Base-by-base conservation (phyloP, 2,888 invertebrate genomes). In the Scrobipalpa atriplicella region DNA sequence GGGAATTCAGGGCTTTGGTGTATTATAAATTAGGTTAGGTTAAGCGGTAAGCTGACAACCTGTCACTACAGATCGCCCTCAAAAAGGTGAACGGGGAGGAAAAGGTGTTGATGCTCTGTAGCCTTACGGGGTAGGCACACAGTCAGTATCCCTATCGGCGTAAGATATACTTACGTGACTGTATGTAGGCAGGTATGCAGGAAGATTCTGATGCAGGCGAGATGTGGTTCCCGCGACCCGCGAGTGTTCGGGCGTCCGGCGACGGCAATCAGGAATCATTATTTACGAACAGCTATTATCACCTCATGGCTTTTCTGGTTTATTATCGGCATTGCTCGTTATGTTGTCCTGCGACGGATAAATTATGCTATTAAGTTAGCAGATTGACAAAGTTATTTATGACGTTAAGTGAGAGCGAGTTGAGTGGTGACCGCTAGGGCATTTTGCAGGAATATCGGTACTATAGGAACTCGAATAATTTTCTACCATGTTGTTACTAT, bases 361-460 rank as follows among this genome's bases (percentile, higher is more conserved):
- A 92, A 90, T 92, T 92, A 90, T 91, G 89, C 91, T 90, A 91
- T 92, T 92, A 92, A 91, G 92, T 92, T 90, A 90, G 91, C 89
- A 88, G 92, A 91, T 90, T 92, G 91, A 92, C 92, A 91, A 89
- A 91, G 89, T 91, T 92, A 90, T 92, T 92, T 92, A 92, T 91
- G 90, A 90, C 85, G 81, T 86, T 87, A 85, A 88, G 89, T 85
- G 86, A 85, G 87, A 84, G 83, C 82, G 78, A 80, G 81, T 78
- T 86, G 85, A 85, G 86, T 86, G 83, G 85, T 85, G 54, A 56
- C 54, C 54, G 29, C 21, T 56, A 56, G 21, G 29, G 13, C 5
- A 21, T 21, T 21, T 58, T 38, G 29, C 38, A 18, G 13, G 11
- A 41, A 58, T 29, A 16, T 47, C 47, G 47, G n/a, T 47, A 52